Base-by-base conservation (phyloP, 2,113 vertebrate genomes). In the Syngnathus floridae region DNA sequence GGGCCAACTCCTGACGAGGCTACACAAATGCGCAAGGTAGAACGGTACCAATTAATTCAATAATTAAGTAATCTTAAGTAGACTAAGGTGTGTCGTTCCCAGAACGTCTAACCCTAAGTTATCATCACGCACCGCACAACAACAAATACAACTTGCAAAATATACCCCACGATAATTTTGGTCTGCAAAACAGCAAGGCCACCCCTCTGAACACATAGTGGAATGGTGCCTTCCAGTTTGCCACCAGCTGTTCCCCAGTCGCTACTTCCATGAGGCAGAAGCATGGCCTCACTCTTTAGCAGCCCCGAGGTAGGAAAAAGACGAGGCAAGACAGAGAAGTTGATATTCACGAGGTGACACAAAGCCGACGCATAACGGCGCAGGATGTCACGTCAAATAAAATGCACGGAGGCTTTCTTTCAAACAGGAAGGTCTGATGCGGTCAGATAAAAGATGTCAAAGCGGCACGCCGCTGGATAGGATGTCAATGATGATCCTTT, bases 181-280 rank as follows among this genome's bases (percentile, higher is more conserved):
- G 10, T 6, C 19, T 9, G 14, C 7, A 2, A 22, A 21, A 21
- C 9, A 60, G 37, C 19, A 7, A 36, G 9, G 19, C 16, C 16
- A 19, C 35, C 56, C 56, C 35, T 58, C 16, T 37, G 10, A 26
- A 8, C 38, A n/a, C 17, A 43, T 10, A 41, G n/a, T 37, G 35
- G n/a, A 43, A 43, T 43, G 38, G 59, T 43, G 6, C 19, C n/a
- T 14, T 43, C 59, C 59, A 43, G 26, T 43, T 61, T 61, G 21
- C 38, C 38, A 16, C n/a, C 59, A 61, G 59, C n/a, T 41, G 38
- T 61, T 43, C 58, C 38, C 38, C 38, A 61, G 37, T 61, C 43
- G 58, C 36, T 38, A 22, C 11, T 41, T 61, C 2, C 11, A 41
- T 60, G 37, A 40, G 36, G 58, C 58, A 40, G 58, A 41, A 60